Evolutionary conservation across 2,888 invertebrate genomes (phyloP), one percentile per base, ranked within the genome.

Genomic region (Synergus itoensis): DNA sequence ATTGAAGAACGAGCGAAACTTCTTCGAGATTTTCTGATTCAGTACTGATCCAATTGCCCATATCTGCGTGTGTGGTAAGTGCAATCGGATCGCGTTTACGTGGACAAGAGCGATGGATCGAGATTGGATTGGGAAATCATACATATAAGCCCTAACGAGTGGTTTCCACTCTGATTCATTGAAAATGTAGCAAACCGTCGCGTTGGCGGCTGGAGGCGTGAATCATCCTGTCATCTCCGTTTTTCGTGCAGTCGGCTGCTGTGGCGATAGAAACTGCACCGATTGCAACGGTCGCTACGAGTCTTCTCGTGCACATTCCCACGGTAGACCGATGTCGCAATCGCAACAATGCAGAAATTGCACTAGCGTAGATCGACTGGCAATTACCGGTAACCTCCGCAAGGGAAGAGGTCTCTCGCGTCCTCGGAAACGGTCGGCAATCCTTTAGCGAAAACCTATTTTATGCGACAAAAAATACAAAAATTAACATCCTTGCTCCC

Each of bases 301-400:
- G 21, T 60, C 43, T 78, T 62, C 21, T 73, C 18, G 62, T 77
- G 77, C 78, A 80, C 67, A 85, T 87, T 88, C 88, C 88, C 88
- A 87, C 87, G 88, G 86, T 87, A 79, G 77, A 82, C 82, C 85
- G 85, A 85, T 87, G 86, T 87, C 85, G 88, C 87, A 86, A 88
- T 87, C 85, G 85, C 87, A 87, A 88, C 87, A 88, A 88, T 88
- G 87, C 85, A 86, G 86, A 88, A 88, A 88, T 88, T 88, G 85
- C 85, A 78, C 77, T 80, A 81, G 79, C 80, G 83, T 82, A 82
- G 84, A 85, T 86, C 84, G 82, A 77, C 77, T 81, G 79, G 84
- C 85, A 86, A 85, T 87, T 86, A 85, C 84, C 43, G 73, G 75
- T 64, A 76, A 77, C 79, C 79, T 80, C 80, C 41, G n/a, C 77